These are phyloP conservation scores for Scylla paramamosain DNA, from an alignment of 1,140 invertebrate species.

Conservation along the genomic window DNA sequence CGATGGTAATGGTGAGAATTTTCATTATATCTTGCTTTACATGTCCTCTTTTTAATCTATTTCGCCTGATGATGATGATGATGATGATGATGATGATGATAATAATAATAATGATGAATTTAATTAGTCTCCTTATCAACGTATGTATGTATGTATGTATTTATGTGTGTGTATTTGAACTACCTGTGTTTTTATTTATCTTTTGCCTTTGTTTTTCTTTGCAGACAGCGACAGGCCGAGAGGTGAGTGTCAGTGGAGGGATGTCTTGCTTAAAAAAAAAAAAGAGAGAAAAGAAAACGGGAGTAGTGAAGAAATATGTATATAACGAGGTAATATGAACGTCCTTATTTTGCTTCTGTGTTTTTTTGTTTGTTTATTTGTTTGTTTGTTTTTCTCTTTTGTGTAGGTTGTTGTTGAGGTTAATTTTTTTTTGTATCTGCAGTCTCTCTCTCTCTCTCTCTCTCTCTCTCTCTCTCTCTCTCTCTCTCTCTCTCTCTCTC, in stretches of 20 bases:
- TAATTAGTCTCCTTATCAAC: not conserved
- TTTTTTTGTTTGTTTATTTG: not conserved
- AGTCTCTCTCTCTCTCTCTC: conserved; percentile 25
- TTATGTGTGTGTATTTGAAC: not conserved
- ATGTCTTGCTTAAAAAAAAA: too few relatives aligned
- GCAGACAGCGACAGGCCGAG: conserved; percentile 43
- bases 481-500: conserved; percentile 27
- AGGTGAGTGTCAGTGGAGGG: not conserved
- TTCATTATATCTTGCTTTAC: too few relatives aligned
- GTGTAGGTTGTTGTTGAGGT: too few relatives aligned
- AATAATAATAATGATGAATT: not conserved
- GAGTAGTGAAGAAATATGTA: too few relatives aligned
- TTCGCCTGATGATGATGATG: not conserved
- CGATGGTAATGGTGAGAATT: too few relatives aligned
- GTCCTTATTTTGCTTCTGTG: too few relatives aligned
- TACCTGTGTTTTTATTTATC: not conserved
- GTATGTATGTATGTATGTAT: not conserved
- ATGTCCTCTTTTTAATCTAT: too few relatives aligned
- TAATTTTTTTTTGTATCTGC: not conserved
- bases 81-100: not conserved
- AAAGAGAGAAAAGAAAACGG: too few relatives aligned
- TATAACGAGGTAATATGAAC: too few relatives aligned
- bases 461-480: conserved; percentile 28
- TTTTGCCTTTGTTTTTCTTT: not conserved
- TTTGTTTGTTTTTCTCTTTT: not conserved